phyloP scores from a whole-genome alignment of 2,797 vertebrate genomes.

The Schizopygopsis pylzovi region DNA sequence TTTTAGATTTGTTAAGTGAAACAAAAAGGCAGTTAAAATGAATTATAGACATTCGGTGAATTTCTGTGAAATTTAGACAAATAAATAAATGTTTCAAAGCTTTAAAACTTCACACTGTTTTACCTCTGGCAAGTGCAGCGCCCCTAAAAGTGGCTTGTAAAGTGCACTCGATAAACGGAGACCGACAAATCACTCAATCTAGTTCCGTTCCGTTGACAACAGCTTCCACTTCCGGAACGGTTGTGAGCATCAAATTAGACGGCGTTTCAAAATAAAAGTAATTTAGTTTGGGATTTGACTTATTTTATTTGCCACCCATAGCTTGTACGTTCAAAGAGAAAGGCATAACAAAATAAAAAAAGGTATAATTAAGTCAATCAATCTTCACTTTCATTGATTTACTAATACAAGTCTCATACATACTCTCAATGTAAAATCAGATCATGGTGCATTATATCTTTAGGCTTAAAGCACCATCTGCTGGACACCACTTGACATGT shows the following conservation, averaged over 20 bases:
- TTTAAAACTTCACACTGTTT: neutral
- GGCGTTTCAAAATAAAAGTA: constrained; percentile 50
- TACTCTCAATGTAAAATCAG: neutral
- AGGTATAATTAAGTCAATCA: neutral
- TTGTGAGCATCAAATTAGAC: neutral
- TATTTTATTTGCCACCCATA: neutral
- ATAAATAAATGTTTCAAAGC: neutral
- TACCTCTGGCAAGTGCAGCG: constrained; percentile 21
- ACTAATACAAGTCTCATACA: neutral
- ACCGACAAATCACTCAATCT: constrained; percentile 8
- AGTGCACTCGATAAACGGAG: neutral
- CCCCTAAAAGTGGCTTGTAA: neutral
- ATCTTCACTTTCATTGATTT: neutral
- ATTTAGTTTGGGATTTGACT: neutral
- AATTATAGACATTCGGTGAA: neutral
- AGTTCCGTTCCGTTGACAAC: constrained; percentile 46
- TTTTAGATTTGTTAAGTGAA: constrained; percentile 19
- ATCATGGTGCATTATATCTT: neutral
- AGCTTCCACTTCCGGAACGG: constrained; percentile 44
- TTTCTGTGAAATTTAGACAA: neutral
- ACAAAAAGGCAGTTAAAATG: neutral
- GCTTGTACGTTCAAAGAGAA: neutral
- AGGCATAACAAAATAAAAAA: neutral
- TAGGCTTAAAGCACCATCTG: constrained; percentile 16
- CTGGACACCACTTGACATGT: neutral